Evolutionary conservation across 2,888 invertebrate species (phyloP).

Genomic region (Drosophila quinaria): DNA sequence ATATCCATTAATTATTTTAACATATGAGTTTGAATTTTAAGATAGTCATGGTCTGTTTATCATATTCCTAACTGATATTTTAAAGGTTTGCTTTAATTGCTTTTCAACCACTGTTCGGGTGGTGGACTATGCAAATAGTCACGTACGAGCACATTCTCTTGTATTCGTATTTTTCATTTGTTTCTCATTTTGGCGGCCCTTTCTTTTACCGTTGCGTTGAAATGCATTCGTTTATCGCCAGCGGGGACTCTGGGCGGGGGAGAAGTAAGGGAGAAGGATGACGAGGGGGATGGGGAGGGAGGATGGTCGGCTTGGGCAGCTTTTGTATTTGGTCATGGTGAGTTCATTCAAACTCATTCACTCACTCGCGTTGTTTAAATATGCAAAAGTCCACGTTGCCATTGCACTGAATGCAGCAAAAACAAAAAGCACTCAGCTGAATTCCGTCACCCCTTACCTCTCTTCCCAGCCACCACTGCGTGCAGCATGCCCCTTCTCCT

Average conservation of each 20-base stretch:
- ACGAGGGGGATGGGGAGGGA: constrained; percentile 8
- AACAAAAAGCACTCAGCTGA: constrained; percentile 38
- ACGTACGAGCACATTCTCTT: constrained; percentile 29
- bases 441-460: neutral
- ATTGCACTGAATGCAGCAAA: constrained; percentile 66
- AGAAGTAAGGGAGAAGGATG: neutral
- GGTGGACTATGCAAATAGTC: constrained; percentile 23
- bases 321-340: constrained; percentile 66
- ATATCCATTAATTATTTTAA: too few relatives aligned
- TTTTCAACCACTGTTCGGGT: constrained; percentile 35
- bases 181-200: constrained; percentile 47
- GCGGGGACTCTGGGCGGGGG: neutral
- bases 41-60: neutral
- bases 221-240: constrained; percentile 63
- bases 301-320: constrained; percentile 31
- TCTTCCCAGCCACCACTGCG: neutral
- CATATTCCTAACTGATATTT: neutral
- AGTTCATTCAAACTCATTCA: constrained; percentile 83
- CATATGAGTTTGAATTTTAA: too few relatives aligned
- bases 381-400: constrained; percentile 73
- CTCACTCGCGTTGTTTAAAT: constrained; percentile 77
- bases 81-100: too few relatives aligned
- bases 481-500: neutral
- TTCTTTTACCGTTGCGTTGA: constrained; percentile 60
- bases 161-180: constrained; percentile 59